Evolutionary conservation across 2,888 invertebrate species (phyloP).

Genomic region (Hyposoter dolosus): DNA sequence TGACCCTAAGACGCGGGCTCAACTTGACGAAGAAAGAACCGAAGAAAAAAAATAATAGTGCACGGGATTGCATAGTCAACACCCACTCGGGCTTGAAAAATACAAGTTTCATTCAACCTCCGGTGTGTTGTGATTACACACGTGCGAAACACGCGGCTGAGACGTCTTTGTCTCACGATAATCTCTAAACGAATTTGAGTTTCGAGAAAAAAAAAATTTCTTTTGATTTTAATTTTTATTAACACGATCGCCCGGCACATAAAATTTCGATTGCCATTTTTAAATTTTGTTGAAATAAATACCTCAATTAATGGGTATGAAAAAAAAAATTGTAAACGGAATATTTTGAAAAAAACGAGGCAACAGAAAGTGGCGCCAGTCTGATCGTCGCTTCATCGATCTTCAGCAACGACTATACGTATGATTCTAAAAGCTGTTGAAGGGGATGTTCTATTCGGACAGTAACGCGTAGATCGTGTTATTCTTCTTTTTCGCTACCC

Average conservation of each 20-base stretch:
- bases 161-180: not conserved
- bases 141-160: conserved; percentile 40
- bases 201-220: not conserved
- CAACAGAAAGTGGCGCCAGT: conserved; percentile 26
- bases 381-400: conserved; percentile 67
- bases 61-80: not conserved
- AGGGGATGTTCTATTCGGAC: conserved; percentile 73
- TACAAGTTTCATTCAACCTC: conserved; percentile 40
- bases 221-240: not conserved
- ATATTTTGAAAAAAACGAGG: not conserved
- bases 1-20: conserved; percentile 53
- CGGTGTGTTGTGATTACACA: conserved; percentile 22
- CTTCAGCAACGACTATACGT: conserved; percentile 7
- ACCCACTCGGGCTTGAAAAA: not conserved
- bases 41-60: not conserved
- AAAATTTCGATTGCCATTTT: not conserved
- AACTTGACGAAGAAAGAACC: conserved; percentile 16
- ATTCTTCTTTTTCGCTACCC: conserved; percentile 21
- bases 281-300: not conserved
- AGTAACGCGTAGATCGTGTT: conserved; percentile 50
- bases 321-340: not conserved
- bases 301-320: not conserved
- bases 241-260: not conserved
- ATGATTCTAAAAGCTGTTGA: conserved; percentile 59
- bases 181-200: conserved; percentile 24